Base-by-base conservation (phyloP, 2,113 vertebrate genomes). In the Paracanthobrama guichenoti region DNA sequence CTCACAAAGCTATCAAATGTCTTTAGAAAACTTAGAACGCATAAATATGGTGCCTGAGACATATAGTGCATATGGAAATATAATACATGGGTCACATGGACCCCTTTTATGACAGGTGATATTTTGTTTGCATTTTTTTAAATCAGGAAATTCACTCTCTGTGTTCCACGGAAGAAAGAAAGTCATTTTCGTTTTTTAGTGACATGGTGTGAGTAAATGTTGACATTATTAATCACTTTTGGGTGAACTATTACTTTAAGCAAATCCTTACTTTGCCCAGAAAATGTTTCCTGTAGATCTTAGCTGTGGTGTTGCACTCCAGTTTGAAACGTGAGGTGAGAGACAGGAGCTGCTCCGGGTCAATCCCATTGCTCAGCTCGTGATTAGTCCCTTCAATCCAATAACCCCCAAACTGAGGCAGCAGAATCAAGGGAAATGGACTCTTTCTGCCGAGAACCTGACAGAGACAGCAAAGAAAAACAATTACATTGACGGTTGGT, bases 341-440 rank as follows among this genome's bases (percentile, higher is more conserved):
- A 0, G 95, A 96, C 0, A 91, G 92, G 0, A 94, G 90, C 0
- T 88, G 92, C 82, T 96, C 95, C 0, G 94, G 89, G n/a, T 96
- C 95, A 0, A 94, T 92, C 9, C 91, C 83, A 22, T 90, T 92
- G 75, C 91, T 94, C 18, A 96, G 90, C 71, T 98, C 94, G 12
- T 99, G 98, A 91, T 98, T 99, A 91, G 95, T 98, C 74, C 98
- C 98, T 90, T 99, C 98, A 2, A 99, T 99, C 98, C 98, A 99
- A 93, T 98, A 99, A 82, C 98, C 98, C 87, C 98, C 98, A 1
- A 99, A 99, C 93, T 99, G 98, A 0, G 98, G 98, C 87, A 99
- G 92, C 80, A 99, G 94, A 90, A 99, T 98, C 89, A 99, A 95
- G 22, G 97, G 97, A 86, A 97, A 99, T 0, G 97, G 97, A 84